Conservation (phyloP, 2,797 vertebrate species). For the Mallotus villosus region DNA sequence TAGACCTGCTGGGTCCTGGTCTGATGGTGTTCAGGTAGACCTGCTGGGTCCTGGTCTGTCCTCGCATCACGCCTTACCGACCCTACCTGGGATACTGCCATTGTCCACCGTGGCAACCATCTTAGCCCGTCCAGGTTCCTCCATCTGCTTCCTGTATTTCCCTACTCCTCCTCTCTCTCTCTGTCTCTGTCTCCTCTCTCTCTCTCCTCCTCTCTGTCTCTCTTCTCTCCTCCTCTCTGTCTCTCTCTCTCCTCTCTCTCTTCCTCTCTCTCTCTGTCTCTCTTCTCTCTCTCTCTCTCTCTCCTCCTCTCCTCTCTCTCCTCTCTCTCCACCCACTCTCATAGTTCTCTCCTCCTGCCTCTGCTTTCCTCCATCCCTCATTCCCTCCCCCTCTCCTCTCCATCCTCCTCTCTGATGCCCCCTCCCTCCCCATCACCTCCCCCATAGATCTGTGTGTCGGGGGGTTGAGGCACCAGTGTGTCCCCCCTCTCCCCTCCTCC, state of each 20-base stretch:
- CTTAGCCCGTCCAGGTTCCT: neutral
- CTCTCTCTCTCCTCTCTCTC: conserved; percentile 10
- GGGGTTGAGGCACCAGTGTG: too few relatives aligned
- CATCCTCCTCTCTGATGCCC: conserved; percentile 10
- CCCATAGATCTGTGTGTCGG: too few relatives aligned
- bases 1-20: neutral
- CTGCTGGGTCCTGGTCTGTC: conserved; percentile 44
- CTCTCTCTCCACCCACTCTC: neutral
- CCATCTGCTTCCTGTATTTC: neutral
- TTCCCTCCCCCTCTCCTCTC: conserved; percentile 30
- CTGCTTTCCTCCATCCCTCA: neutral
- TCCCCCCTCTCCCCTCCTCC: conserved; percentile 19
- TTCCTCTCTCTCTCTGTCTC: conserved; percentile 7
- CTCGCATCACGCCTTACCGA: conserved; percentile 7
- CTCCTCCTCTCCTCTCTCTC: neutral
- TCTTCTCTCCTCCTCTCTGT: neutral
- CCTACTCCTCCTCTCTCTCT: neutral
- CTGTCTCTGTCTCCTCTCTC: neutral
- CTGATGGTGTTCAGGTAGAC: conserved; percentile 27
- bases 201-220: neutral
- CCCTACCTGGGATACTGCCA: conserved; percentile 10
- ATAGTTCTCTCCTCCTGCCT: conserved; percentile 6
- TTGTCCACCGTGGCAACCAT: conserved; percentile 1
- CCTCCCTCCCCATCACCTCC: neutral
- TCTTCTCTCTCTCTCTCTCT: neutral